Evolutionary conservation across 1,140 invertebrate species (phyloP), one percentile per base, ranked within the genome.

Genomic region (Megathymus violae): DNA sequence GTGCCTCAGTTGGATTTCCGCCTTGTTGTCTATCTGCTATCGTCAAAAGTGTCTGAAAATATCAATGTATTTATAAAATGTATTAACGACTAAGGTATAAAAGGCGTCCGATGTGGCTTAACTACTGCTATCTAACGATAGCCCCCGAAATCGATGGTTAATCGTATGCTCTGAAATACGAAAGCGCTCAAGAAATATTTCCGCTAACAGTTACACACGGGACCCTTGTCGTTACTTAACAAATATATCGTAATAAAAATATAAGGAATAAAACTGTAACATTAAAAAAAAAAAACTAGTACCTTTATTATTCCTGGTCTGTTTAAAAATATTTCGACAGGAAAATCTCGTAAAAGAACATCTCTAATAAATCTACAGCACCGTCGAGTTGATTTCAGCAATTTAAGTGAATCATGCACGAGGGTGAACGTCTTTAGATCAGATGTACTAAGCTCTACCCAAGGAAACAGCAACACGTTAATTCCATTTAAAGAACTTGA

Each of bases 301-400:
- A 94, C 94, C 77, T 89, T 85, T 22, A 95, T 69, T 61, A 94
- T 94, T 41, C 86, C 70, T 15, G 94, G 94, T 69, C 94, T 91
- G 68, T 95, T 94, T 16, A 95, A 85, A 82, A 95, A 95, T 71
- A 95, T 92, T 85, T 95, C 94, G 11, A 93, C 91, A 40, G 94
- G 94, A 85, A 95, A 95, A 79, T 95, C 94, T 74, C 93, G 91
- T 27, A 95, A 76, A 74, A 95, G 92, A 7, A 95, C 93, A 82
- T 95, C 92, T 22, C 83, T 84, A 56, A 95, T 94, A 74, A 95
- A 95, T 54, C 94, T 92, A 78, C 93, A 94, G 73, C 93, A 75
- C 81, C 91, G 69, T 87, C 85, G 73, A 71, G 91, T 74, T 62
- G 88, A 92, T 67, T 92, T 78, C 43, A 88, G 56, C 65, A 92